phyloP scores from a whole-genome alignment of 2,113 vertebrate genomes.

The Phaetusa simplex region DNA sequence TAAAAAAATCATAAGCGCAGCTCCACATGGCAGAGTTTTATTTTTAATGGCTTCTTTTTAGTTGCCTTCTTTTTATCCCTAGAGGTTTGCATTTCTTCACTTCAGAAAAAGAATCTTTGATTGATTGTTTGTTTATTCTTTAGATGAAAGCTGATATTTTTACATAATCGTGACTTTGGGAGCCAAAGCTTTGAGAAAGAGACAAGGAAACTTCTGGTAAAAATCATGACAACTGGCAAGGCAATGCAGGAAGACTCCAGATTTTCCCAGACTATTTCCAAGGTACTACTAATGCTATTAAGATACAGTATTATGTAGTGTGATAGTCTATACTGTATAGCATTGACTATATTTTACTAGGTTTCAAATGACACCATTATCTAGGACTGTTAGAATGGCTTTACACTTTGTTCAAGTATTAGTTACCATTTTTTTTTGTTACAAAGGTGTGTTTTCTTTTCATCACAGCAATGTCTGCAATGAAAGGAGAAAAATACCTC shows the following conservation, averaged over 20 bases:
- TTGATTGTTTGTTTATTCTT: neutral
- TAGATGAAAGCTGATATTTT: neutral
- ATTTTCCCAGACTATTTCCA: neutral
- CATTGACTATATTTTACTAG: neutral
- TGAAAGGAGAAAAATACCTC: neutral
- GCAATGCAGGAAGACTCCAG: neutral
- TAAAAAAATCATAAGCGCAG: neutral
- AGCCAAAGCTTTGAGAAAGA: neutral
- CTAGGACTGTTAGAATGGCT: neutral
- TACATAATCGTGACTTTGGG: neutral
- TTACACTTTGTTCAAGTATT: neutral
- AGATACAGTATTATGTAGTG: neutral
- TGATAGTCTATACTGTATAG: neutral
- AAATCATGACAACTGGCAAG: neutral
- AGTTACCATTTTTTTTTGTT: neutral
- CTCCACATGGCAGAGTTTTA: neutral
- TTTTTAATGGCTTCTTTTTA: neutral
- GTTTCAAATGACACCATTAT: neutral
- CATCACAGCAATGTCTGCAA: neutral
- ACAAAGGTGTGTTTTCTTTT: neutral
- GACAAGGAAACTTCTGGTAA: neutral
- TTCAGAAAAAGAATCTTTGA: neutral
- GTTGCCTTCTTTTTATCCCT: neutral
- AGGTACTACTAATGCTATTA: neutral
- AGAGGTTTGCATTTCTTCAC: neutral